A percentile compares a stretch with the other conserved stretches of the same genome.
Evolutionary conservation across 1,140 invertebrate species (phyloP).

Genomic region (Bombus affinis): DNA sequence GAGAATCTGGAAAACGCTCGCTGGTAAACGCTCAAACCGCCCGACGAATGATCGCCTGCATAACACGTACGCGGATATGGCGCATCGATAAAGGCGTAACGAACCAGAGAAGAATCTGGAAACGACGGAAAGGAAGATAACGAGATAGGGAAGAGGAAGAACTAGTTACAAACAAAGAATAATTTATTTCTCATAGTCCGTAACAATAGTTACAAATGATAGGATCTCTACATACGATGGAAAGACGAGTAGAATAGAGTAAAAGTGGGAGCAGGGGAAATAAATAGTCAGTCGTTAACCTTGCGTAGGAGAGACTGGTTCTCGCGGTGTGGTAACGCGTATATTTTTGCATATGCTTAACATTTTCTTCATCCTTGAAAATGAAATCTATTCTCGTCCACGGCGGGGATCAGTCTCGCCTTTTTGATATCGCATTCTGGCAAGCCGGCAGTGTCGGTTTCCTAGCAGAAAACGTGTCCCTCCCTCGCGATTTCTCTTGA

Average conservation of each 20-base stretch:
- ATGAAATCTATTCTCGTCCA: slow-evolving; percentile 33
- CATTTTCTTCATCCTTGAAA: slow-evolving; percentile 50
- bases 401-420: not conserved
- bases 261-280: slow-evolving; percentile 4
- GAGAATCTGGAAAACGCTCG: slow-evolving; percentile 66
- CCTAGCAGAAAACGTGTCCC: not conserved
- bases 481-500: not conserved
- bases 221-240: not conserved
- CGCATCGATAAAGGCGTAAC: too few relatives aligned
- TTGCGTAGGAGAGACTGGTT: slow-evolving; percentile 56
- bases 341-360: slow-evolving; percentile 51
- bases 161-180: slow-evolving; percentile 15
- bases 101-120: not conserved
- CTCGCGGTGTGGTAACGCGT: slow-evolving; percentile 36
- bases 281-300: slow-evolving; percentile 56
- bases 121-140: not conserved
- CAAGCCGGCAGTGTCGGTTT: not conserved
- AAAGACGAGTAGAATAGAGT: not conserved
- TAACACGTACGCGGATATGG: not conserved
- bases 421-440: not conserved
- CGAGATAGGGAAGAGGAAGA: not conserved
- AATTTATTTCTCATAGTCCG: slow-evolving; percentile 20
- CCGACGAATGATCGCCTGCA: not conserved
- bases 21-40: not conserved
- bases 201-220: slow-evolving; percentile 19